These are phyloP conservation scores for Strongylocentrotus purpuratus DNA, from an alignment of 35 echinoderm and acorn worm genomes.

Conservation along the genomic window DNA sequence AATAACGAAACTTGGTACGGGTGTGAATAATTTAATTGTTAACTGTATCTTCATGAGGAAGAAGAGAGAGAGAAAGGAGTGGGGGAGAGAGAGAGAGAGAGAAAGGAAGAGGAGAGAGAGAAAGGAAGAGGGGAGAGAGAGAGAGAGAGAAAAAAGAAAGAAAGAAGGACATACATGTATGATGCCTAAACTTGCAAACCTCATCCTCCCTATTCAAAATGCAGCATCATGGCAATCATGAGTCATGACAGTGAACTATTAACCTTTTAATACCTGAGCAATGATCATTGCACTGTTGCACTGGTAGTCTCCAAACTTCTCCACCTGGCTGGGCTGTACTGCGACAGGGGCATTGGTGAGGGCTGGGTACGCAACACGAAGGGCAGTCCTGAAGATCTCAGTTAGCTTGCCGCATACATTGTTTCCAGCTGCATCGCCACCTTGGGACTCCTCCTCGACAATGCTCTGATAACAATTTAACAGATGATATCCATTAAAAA, in stretches of 20 bases:
- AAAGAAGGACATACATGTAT: too few relatives aligned
- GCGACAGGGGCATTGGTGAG: slow-evolving; percentile 54
- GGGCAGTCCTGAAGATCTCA: slow-evolving; percentile 72
- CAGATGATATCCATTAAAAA: not conserved
- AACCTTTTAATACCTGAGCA: slow-evolving; percentile 63
- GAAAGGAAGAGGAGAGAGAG: slow-evolving; percentile 82
- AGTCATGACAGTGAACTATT: too few relatives aligned
- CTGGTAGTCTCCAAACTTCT: slow-evolving; percentile 98
- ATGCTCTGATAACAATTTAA: slow-evolving; percentile 62
- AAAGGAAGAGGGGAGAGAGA: slow-evolving; percentile 83
- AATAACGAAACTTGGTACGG: too few relatives aligned
- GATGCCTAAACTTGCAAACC: too few relatives aligned
- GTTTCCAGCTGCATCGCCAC: not conserved
- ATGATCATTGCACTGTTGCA: slow-evolving; percentile 95
- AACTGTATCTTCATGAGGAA: too few relatives aligned
- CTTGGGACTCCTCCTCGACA: slow-evolving; percentile 64
- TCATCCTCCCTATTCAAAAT: too few relatives aligned
- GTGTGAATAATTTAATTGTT: too few relatives aligned
- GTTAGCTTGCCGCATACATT: slow-evolving; percentile 69
- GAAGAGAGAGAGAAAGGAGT: slow-evolving; percentile 77
- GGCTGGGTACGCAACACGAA: slow-evolving; percentile 70
- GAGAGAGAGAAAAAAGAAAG: slow-evolving; percentile 82
- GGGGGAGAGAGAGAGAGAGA: slow-evolving; percentile 68
- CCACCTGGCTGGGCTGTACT: slow-evolving; percentile 67
- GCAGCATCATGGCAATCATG: too few relatives aligned